phyloP scores from a whole-genome alignment of 2,888 invertebrate species.

The Netelia fuscicornis region DNA sequence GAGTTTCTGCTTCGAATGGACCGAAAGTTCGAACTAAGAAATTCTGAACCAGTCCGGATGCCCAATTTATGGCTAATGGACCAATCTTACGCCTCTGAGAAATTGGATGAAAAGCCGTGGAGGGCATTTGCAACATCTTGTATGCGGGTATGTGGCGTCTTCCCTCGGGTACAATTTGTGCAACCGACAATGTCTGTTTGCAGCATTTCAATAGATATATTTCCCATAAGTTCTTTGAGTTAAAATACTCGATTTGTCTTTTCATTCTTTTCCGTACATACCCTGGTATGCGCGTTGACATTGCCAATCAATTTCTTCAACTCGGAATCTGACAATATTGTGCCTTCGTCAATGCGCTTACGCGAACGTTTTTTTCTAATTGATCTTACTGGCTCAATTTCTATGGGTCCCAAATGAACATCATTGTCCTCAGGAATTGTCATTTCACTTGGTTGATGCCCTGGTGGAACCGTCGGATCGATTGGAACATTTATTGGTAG shows the following conservation, averaged over 20 bases:
- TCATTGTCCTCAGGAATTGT: background rate
- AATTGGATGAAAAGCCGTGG: background rate
- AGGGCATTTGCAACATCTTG: background rate
- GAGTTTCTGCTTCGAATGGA: conserved; percentile 42
- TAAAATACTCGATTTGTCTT: background rate
- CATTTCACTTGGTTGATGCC: background rate
- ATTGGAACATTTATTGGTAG: background rate
- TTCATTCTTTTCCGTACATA: conserved; percentile 4
- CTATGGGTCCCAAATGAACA: conserved; percentile 28
- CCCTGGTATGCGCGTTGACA: conserved; percentile 18
- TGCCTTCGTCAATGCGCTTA: conserved; percentile 24
- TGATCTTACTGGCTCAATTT: background rate
- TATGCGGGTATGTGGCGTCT: background rate
- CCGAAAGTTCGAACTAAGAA: conserved; percentile 2
- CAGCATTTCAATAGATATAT: background rate
- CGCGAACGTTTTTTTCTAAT: background rate
- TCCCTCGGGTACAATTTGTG: background rate
- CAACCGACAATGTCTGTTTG: background rate
- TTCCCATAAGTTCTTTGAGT: background rate
- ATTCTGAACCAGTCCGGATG: background rate
- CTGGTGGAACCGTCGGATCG: background rate
- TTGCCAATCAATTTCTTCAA: background rate
- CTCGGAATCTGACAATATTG: background rate
- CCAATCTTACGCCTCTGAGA: background rate
- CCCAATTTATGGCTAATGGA: conserved; percentile 6